Percentiles rank a stretch among this genome's conserved stretches.
These are phyloP conservation scores for Urophycis tenuis DNA, from an alignment of 2,797 vertebrate species.

Conservation along the genomic window DNA sequence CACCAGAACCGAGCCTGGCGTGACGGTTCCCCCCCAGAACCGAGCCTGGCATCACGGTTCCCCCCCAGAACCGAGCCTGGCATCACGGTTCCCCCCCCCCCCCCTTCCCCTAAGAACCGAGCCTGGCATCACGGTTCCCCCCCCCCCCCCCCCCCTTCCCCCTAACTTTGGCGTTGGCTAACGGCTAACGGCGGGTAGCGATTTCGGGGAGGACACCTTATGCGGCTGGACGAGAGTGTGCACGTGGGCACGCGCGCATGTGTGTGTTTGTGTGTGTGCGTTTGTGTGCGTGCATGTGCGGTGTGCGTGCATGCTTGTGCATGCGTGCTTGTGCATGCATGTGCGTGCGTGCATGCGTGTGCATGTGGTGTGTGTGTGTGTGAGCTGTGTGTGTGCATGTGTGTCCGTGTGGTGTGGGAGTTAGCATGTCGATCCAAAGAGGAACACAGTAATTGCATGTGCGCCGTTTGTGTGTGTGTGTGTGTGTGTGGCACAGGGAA, in stretches of 20 bases:
- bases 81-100: too few relatives aligned
- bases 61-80: too few relatives aligned
- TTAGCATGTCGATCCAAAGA: conserved; percentile 38
- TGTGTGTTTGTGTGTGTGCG: conserved; percentile 18
- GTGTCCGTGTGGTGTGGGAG: too few relatives aligned
- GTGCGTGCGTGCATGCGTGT: conserved; percentile 28
- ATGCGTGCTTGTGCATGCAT: conserved; percentile 52
- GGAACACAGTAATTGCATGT: conserved; percentile 58
- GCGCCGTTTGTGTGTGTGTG: conserved; percentile 32
- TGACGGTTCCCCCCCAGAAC: not conserved
- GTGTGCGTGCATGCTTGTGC: too few relatives aligned
- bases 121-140: too few relatives aligned
- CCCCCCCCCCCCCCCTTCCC: too few relatives aligned
- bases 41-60: too few relatives aligned
- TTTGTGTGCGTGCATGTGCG: conserved; percentile 37
- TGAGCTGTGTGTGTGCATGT: conserved; percentile 12
- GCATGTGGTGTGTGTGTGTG: conserved; percentile 53
- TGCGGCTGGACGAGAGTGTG: conserved; percentile 55
- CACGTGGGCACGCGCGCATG: conserved; percentile 52
- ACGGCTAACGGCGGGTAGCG: conserved; percentile 33
- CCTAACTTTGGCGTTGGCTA: conserved; percentile 32
- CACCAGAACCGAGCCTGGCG: too few relatives aligned
- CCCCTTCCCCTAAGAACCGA: too few relatives aligned
- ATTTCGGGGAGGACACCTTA: conserved; percentile 50
- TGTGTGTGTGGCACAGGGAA: conserved; percentile 40